These are phyloP conservation scores for Trisateles emortualis DNA, from an alignment of 2,888 invertebrate species.

Conservation along the genomic window DNA sequence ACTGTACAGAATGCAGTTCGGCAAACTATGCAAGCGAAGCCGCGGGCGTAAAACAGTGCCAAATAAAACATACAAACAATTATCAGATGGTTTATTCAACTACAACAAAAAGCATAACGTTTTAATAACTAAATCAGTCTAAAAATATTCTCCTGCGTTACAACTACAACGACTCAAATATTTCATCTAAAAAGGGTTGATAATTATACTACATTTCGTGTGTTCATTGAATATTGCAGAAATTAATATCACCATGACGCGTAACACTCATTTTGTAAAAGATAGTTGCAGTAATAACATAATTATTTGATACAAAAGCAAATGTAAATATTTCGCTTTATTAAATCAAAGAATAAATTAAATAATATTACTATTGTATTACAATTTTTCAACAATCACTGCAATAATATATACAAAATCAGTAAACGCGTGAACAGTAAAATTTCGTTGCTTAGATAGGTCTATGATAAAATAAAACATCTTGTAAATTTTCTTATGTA, in stretches of 20 bases:
- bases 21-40: too few species aligned
- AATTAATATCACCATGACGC: constrained; percentile 25
- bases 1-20: too few species aligned
- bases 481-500: constrained; percentile 42
- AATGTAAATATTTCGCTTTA: constrained; percentile 37
- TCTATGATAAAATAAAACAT: constrained; percentile 34
- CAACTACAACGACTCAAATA: constrained; percentile 77
- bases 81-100: constrained; percentile 83
- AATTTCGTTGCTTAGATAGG: constrained; percentile 21
- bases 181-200: constrained; percentile 76
- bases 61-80: constrained; percentile 50
- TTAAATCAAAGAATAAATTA: constrained; percentile 16
- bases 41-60: neutral
- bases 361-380: constrained; percentile 20
- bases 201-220: constrained; percentile 62
- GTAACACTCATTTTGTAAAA: constrained; percentile 32
- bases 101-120: constrained; percentile 86
- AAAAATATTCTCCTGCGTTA: constrained; percentile 83
- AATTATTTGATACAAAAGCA: constrained; percentile 30
- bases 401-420: constrained; percentile 43
- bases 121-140: constrained; percentile 87
- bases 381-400: constrained; percentile 25
- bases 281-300: constrained; percentile 23
- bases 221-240: constrained; percentile 46
- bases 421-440: constrained; percentile 18